Conservation (phyloP, 2,888 invertebrate species). For the Luffia ferchaultella region DNA sequence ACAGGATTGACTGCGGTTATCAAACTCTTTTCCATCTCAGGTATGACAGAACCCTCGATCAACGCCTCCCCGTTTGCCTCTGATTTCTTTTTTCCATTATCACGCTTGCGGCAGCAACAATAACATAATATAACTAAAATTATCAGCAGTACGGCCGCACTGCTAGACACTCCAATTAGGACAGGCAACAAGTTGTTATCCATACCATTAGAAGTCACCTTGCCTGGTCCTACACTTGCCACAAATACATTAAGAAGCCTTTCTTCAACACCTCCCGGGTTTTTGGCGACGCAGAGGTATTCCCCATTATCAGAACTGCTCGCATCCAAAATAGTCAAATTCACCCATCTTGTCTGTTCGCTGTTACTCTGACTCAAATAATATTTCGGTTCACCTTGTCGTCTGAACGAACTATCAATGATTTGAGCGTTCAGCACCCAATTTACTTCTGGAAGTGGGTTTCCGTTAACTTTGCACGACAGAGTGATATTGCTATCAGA, state of each 20-base stretch:
- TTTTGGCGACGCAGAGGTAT: conserved; percentile 83
- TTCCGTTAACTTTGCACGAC: conserved; percentile 77
- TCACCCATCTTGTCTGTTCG: conserved; percentile 66
- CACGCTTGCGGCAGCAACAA: conserved; percentile 63
- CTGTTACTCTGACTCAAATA: conserved; percentile 31
- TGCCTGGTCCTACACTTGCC: conserved; percentile 45
- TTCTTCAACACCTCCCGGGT: conserved; percentile 81
- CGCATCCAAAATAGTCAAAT: conserved; percentile 73
- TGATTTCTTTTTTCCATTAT: conserved; percentile 55
- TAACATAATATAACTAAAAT: conserved; percentile 58
- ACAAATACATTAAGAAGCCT: conserved; percentile 73
- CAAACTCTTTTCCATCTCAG: conserved; percentile 86
- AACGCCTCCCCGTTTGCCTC: conserved; percentile 73
- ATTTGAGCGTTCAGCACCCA: conserved; percentile 76
- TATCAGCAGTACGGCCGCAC: conserved; percentile 58
- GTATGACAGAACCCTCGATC: conserved; percentile 77
- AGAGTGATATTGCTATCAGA: conserved; percentile 74
- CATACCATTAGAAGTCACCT: conserved; percentile 56
- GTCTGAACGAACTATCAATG: conserved; percentile 60
- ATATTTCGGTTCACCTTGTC: conserved; percentile 59
- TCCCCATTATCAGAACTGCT: conserved; percentile 73
- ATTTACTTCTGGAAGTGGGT: conserved; percentile 78
- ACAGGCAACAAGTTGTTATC: conserved; percentile 63
- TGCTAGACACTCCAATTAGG: conserved; percentile 55
- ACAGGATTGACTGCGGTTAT: conserved; percentile 87